phyloP scores from a whole-genome alignment of 2,888 invertebrate genomes.

The Lagria hirta region DNA sequence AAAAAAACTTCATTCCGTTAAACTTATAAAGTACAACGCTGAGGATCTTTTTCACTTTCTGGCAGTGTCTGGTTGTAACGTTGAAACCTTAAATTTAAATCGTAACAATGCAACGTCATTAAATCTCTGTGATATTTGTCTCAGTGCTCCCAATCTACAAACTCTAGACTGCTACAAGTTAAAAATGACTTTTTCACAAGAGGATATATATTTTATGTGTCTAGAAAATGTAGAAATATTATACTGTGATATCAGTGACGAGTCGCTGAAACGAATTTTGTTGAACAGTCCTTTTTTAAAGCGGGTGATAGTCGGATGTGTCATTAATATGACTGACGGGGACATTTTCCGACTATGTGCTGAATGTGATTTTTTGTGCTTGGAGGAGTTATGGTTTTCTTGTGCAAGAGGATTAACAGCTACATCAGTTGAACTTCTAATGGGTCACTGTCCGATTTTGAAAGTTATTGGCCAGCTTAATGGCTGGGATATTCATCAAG shows the following conservation, averaged over 20 bases:
- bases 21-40: conserved; percentile 52
- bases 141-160: conserved; percentile 56
- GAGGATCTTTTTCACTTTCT: conserved; percentile 61
- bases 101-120: conserved; percentile 41
- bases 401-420: conserved; percentile 65
- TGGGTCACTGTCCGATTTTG: conserved; percentile 68
- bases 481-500: conserved; percentile 67
- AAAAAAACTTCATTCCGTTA: conserved; percentile 57
- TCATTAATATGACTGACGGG: conserved; percentile 66
- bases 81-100: conserved; percentile 46
- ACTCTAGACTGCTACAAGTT: conserved; percentile 69
- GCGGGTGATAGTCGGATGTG: conserved; percentile 66
- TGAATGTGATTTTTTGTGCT: conserved; percentile 62
- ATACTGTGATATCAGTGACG: conserved; percentile 63
- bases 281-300: conserved; percentile 62
- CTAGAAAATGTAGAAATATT: conserved; percentile 68
- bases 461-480: conserved; percentile 65
- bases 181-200: conserved; percentile 60
- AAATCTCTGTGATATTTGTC: conserved; percentile 45
- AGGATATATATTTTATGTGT: conserved; percentile 61
- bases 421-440: conserved; percentile 65
- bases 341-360: conserved; percentile 68
- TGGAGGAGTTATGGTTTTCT: conserved; percentile 72
- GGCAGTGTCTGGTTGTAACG: conserved; percentile 52
- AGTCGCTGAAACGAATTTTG: conserved; percentile 63